phyloP scores from a whole-genome alignment of 2,888 invertebrate genomes.

The Ecdyonurus torrentis region DNA sequence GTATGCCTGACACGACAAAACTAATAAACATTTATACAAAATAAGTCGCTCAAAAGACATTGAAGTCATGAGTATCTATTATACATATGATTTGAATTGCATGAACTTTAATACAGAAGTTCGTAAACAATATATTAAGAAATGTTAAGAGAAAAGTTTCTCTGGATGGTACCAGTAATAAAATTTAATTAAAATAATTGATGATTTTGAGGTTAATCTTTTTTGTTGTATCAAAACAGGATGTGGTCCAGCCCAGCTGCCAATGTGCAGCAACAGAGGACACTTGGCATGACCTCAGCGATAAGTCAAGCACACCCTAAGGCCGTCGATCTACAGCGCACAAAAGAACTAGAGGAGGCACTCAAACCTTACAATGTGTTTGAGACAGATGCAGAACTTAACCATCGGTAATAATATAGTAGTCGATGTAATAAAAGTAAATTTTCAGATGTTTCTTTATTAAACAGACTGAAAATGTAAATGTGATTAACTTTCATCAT shows the following conservation, averaged over 20 bases:
- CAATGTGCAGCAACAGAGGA: constrained; percentile 24
- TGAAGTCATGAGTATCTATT: no score
- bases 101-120: not conserved
- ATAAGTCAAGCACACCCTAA: constrained; percentile 78
- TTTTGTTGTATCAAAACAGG: not conserved
- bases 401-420: constrained; percentile 41
- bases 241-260: constrained; percentile 10
- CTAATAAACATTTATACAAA: no score
- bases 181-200: not conserved
- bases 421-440: not conserved
- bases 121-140: not conserved
- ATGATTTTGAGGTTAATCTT: not conserved
- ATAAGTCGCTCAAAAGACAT: no score
- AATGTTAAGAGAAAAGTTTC: not conserved
- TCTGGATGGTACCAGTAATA: no score
- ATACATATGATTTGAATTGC: no score
- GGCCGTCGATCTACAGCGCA: constrained; percentile 55
- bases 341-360: constrained; percentile 58
- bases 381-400: constrained; percentile 77
- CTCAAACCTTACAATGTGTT: constrained; percentile 74
- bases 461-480: not conserved
- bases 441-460: not conserved
- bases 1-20: not conserved
- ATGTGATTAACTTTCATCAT: no score
- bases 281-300: constrained; percentile 85